phyloP scores from a whole-genome alignment of 2,888 invertebrate species.

The Cephus nigrinus region DNA sequence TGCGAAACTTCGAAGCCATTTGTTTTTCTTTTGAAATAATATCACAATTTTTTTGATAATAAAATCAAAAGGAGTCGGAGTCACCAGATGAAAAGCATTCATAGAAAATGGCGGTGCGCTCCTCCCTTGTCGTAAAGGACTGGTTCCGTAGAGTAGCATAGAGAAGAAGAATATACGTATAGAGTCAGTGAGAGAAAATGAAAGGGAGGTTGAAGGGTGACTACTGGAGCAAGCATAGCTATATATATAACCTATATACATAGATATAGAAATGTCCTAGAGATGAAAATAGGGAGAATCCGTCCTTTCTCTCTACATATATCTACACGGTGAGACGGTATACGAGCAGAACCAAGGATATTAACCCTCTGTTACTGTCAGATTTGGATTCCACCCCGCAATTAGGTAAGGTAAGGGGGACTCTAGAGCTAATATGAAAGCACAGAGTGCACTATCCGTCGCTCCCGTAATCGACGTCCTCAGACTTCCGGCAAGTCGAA shows the following conservation, averaged over 20 bases:
- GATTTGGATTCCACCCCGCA: neutral
- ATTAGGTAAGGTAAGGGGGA: neutral
- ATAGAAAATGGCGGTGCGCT: constrained; percentile 29
- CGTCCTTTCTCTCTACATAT: neutral
- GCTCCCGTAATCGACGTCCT: no score
- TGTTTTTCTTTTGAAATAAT: constrained; percentile 34
- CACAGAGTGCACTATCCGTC: no score
- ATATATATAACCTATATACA: neutral
- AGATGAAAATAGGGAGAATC: no score
- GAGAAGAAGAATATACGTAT: constrained; percentile 14
- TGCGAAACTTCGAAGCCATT: no score
- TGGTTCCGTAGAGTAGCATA: neutral
- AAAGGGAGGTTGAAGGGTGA: constrained; percentile 5
- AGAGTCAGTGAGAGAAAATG: constrained; percentile 8
- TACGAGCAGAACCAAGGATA: neutral
- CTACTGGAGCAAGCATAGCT: no score
- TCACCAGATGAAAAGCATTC: constrained; percentile 34
- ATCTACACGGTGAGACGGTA: neutral
- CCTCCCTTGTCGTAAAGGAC: constrained; percentile 15
- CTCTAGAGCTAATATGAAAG: neutral
- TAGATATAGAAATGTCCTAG: no score
- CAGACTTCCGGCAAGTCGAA: no score
- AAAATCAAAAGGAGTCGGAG: constrained; percentile 40
- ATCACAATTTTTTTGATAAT: constrained; percentile 37
- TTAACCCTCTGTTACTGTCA: constrained; percentile 7